Base-by-base conservation (phyloP, 2,888 invertebrate genomes). In the Lissocephala sabroskyi region DNA sequence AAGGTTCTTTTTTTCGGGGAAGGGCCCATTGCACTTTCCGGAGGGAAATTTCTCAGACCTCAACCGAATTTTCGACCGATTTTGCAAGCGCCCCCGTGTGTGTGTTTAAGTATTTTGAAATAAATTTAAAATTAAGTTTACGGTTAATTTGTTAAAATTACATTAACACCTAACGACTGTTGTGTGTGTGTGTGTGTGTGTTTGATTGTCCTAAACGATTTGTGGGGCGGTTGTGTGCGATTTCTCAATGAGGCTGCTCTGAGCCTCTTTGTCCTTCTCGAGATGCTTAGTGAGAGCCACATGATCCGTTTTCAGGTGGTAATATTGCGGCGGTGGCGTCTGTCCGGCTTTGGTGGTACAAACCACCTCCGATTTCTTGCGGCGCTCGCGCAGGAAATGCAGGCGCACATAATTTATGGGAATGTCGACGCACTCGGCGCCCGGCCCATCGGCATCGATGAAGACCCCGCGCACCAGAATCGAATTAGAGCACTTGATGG, bases 401-500 rank as follows among this genome's bases (percentile, higher is more conserved):
- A 93, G 85, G 60, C 93, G 86, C 19, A 95, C 88, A 82, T 94
- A 95, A 78, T 92, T 92, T 78, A 93, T 93, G 2, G 94, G 93
- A 82, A 95, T 92, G 42, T 92, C 90, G 1, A 94, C 92, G 79
- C 94, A 93, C 67, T 93, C 90, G 11, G 93, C 93, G 0, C 90
- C 91, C 0, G 91, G 90, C 65, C 94, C 94, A 70, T 94, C 94
- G 0, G 92, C 95, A 82, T 95, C 95, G 45, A 95, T 93, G 83
- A 92, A 94, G 1, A 95, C 94, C 0, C 95, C 96, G 36, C 95
- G 88, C 2, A 95, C 95, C 55, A 95, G 87, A 44, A 95, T 88
- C 0, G 95, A 93, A 85, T 96, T 95, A 65, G 94, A 92, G 79
- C 94, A 94, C 80, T 94, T 94, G 45, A 95, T 86, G 6, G 94